Conservation (phyloP, 2,888 invertebrate genomes). For the Alsophila aescularia region DNA sequence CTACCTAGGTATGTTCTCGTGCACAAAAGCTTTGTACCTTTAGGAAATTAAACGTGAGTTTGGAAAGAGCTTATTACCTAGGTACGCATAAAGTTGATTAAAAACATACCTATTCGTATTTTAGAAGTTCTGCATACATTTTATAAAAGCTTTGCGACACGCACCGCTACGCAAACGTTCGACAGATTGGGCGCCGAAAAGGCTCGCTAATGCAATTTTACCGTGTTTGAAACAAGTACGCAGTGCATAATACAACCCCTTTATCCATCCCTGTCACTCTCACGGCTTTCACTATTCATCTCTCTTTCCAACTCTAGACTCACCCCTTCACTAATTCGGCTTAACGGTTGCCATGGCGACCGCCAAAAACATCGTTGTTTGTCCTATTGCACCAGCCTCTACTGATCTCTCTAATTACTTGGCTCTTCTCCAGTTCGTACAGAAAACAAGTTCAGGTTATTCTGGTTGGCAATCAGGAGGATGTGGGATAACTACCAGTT, state of each 20-base stretch:
- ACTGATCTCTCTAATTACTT: conserved; percentile 53
- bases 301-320: conserved; percentile 49
- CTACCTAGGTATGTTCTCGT: no score
- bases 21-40: no score
- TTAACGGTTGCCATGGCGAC: conserved; percentile 74
- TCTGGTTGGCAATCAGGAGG: conserved; percentile 9
- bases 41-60: no score
- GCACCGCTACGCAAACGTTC: conserved; percentile 10
- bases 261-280: conserved; percentile 45
- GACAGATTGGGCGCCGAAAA: conserved; percentile 54
- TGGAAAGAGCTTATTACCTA: no score
- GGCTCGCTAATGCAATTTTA: conserved; percentile 76
- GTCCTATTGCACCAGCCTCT: conserved; percentile 52
- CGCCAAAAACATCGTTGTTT: conserved; percentile 68
- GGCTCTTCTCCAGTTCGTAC: conserved; percentile 23
- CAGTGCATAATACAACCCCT: conserved; percentile 67
- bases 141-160: neutral
- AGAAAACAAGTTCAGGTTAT: conserved; percentile 14
- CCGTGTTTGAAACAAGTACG: conserved; percentile 64
- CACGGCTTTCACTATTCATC: conserved; percentile 23
- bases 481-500: conserved; percentile 2
- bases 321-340: conserved; percentile 70
- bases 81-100: no score
- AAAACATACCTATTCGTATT: neutral
- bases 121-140: neutral